Percentiles rank a stretch among this genome's conserved stretches.
phyloP scores from a whole-genome alignment of 2,797 vertebrate species.

The Chrysocyon brachyurus region DNA sequence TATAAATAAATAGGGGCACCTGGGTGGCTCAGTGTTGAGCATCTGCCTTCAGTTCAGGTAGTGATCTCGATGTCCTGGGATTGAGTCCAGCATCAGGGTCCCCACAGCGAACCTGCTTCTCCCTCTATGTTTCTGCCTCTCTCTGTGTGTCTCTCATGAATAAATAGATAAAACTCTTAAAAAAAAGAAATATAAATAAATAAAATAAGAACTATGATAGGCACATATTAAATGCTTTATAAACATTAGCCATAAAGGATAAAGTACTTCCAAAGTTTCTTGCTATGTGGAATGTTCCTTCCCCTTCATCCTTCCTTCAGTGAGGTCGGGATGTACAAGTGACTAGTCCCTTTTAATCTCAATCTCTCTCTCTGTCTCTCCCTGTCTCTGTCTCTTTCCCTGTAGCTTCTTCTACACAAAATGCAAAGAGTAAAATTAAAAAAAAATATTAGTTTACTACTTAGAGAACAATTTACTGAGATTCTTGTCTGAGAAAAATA shows the following conservation, averaged over 20 bases:
- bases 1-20: background rate
- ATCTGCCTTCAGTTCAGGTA: no score
- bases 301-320: background rate
- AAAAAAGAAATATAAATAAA: background rate
- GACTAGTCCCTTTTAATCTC: background rate
- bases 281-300: background rate
- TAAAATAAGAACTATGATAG: background rate
- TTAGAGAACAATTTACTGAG: background rate
- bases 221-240: background rate
- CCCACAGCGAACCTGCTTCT: no score
- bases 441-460: background rate
- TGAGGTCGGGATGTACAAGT: background rate
- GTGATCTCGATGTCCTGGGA: no score
- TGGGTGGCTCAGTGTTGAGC: no score
- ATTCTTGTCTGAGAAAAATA: background rate
- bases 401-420: background rate
- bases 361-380: background rate
- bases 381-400: background rate
- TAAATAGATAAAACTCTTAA: background rate
- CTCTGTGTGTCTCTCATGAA: no score
- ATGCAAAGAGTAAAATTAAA: background rate
- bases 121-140: no score
- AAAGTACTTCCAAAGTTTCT: background rate
- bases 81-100: no score
- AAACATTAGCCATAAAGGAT: background rate